phyloP scores from a whole-genome alignment of 2,888 invertebrate species.

The Nysson spinosus region DNA sequence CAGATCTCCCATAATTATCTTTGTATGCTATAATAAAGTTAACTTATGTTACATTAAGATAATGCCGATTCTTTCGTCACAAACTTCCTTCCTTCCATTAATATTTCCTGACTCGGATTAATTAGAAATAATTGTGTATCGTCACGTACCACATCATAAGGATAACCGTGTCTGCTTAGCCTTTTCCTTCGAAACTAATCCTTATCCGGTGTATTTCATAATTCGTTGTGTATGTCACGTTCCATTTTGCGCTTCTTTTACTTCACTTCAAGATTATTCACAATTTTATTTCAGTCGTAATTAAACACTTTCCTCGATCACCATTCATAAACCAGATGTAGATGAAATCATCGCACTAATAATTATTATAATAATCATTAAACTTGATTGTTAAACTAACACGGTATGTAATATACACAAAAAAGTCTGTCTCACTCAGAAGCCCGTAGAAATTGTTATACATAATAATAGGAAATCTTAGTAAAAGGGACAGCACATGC shows the following conservation, averaged over 20 bases:
- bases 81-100: neutral
- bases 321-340: too few relatives aligned
- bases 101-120: slow-evolving; percentile 10
- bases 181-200: slow-evolving; percentile 24
- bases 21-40: too few relatives aligned
- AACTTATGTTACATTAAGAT: too few relatives aligned
- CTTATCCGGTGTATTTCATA: slow-evolving; percentile 20
- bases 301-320: neutral
- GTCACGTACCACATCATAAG: slow-evolving; percentile 59
- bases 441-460: slow-evolving; percentile 17
- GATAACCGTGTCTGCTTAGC: slow-evolving; percentile 25
- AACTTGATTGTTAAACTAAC: too few relatives aligned
- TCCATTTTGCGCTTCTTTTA: neutral
- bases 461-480: slow-evolving; percentile 9
- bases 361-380: too few relatives aligned
- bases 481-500: slow-evolving; percentile 31
- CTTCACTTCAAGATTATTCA: neutral
- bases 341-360: too few relatives aligned
- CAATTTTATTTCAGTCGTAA: neutral
- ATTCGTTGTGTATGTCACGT: slow-evolving; percentile 12
- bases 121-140: slow-evolving; percentile 12
- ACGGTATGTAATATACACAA: too few relatives aligned
- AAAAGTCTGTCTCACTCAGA: too few relatives aligned
- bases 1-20: too few relatives aligned
- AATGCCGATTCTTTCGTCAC: neutral